A percentile compares a stretch with the other conserved stretches of the same genome.
phyloP scores from a whole-genome alignment of 1,140 invertebrate genomes.

The Zaprionus kolodkinae region DNA sequence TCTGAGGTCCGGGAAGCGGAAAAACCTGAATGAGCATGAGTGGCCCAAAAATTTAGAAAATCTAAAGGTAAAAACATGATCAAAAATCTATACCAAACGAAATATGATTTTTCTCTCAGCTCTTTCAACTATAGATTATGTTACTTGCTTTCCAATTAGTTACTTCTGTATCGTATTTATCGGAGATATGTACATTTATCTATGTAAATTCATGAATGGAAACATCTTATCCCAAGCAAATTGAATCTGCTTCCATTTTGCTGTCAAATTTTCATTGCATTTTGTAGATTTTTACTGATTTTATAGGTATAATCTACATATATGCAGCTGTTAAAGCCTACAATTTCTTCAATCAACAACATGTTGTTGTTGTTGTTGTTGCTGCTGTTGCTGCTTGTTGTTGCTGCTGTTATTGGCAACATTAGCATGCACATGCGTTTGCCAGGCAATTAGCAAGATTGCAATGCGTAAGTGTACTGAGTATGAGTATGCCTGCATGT shows the following conservation, averaged over 20 bases:
- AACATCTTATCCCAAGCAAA: too few relatives aligned
- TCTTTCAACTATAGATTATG: too few relatives aligned
- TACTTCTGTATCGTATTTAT: too few relatives aligned
- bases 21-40: too few relatives aligned
- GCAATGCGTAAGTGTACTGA: constrained; percentile 61
- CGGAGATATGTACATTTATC: too few relatives aligned
- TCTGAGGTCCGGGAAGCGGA: too few relatives aligned
- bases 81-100: too few relatives aligned
- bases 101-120: too few relatives aligned
- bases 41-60: too few relatives aligned
- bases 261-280: not conserved
- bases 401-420: constrained; percentile 32
- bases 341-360: constrained; percentile 20
- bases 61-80: too few relatives aligned
- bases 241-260: not conserved
- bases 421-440: constrained; percentile 70
- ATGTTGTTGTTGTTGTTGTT: constrained; percentile 10
- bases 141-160: too few relatives aligned
- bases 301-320: not conserved
- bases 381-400: not conserved
- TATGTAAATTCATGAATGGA: too few relatives aligned
- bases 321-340: not conserved
- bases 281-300: not conserved
- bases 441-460: constrained; percentile 80
- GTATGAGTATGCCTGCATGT: constrained; percentile 6